Base-by-base conservation (phyloP, 2,888 invertebrate genomes). In the Metopia argyrocephala region DNA sequence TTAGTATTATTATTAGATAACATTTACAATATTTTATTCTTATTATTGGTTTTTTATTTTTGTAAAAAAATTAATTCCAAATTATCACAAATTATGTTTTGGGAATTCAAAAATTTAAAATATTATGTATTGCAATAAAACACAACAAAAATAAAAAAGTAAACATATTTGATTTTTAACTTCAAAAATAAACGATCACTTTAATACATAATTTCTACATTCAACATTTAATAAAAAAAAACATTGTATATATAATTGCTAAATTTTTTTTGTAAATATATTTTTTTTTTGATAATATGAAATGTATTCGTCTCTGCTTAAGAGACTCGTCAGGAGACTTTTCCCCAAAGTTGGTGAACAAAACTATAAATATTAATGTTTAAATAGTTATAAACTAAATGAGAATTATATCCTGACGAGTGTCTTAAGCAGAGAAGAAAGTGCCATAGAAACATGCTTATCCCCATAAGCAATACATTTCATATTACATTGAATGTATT, bases 81-180 rank as follows among this genome's bases (percentile, higher is more conserved):
- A 73, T 65, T 82, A 82, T 82, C 79, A 76, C 82, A 82, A 82
- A 79, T 76, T 59, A 82, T 76, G n/a, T 76, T 65, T 71, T 23
- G 48, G 48, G 65, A 25, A 54, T 46, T 64, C 27, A n/a, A n/a
- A n/a, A n/a, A n/a, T n/a, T n/a, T 25, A 69, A 3, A 64, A 57
- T n/a, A 78, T 64, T 70, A 45, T 52, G 31, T 12, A 50, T 52
- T 38, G 0, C 27, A 21, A 31, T 46, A 48, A 28, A 46, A 25
- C 2, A n/a, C n/a, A n/a, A n/a, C 31, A 69, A 59, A 12, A 38
- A 9, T 12, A 15, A 52, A 48, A 38, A 23, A 61, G 3, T 1
- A 57, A 38, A 38, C n/a, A n/a, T n/a, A n/a, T n/a, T n/a, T n/a
- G n/a, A n/a, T n/a, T n/a, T n/a, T n/a, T n/a, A n/a, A n/a, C n/a